phyloP scores from a whole-genome alignment of 1,140 invertebrate species.

The Wiebesia pumilae region DNA sequence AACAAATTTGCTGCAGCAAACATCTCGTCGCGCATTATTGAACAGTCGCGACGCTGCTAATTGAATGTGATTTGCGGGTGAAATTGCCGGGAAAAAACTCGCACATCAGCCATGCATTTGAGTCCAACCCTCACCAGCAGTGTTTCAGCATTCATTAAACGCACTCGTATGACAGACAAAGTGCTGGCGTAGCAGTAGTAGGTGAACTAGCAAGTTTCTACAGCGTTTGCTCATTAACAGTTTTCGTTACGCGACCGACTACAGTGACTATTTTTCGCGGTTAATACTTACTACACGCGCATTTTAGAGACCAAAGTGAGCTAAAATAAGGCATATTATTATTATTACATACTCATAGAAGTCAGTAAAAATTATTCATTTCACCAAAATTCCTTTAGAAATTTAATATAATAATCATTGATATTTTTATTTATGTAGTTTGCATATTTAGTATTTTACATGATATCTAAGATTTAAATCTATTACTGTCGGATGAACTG shows the following conservation, averaged over 20 bases:
- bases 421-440: no score
- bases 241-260: constrained; percentile 7
- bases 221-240: constrained; percentile 13
- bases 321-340: neutral
- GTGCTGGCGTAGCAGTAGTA: neutral
- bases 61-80: constrained; percentile 2
- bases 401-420: no score
- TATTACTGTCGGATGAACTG: neutral
- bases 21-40: neutral
- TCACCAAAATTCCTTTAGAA: no score
- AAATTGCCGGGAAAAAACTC: neutral
- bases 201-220: neutral
- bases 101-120: neutral
- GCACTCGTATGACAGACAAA: constrained; percentile 25
- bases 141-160: constrained; percentile 30
- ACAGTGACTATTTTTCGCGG: neutral
- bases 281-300: neutral
- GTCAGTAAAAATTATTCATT: no score
- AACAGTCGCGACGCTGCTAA: neutral
- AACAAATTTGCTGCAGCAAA: neutral
- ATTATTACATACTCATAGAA: neutral
- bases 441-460: neutral
- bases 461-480: neutral
- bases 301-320: neutral
- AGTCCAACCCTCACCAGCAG: neutral